Conservation (phyloP, 1,140 invertebrate genomes). For the Zaprionus camerounensis region DNA sequence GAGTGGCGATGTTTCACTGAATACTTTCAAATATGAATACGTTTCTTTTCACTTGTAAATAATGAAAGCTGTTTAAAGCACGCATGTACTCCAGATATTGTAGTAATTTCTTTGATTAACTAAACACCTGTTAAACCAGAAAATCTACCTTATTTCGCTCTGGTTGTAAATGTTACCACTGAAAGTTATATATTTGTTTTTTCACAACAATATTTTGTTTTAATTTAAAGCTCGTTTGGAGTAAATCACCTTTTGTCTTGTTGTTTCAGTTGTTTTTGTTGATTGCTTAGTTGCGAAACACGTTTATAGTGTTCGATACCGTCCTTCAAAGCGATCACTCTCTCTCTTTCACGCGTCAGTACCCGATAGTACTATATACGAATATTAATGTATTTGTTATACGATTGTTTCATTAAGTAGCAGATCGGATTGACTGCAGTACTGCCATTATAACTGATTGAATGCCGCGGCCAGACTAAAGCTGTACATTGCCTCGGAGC, state of each 20-base stretch:
- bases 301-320: constrained; percentile 48
- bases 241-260: constrained; percentile 59
- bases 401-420: constrained; percentile 20
- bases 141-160: neutral
- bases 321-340: constrained; percentile 24
- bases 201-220: constrained; percentile 7
- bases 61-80: neutral
- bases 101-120: neutral
- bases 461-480: constrained; percentile 55
- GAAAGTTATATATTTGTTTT: neutral
- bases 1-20: neutral
- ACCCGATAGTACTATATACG: constrained; percentile 15
- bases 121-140: neutral
- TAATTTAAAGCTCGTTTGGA: constrained; percentile 9
- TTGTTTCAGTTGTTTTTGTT: constrained; percentile 8
- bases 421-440: constrained; percentile 29
- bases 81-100: neutral
- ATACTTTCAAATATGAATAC: neutral
- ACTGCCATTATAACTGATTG: constrained; percentile 53
- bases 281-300: constrained; percentile 50
- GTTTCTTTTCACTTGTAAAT: neutral
- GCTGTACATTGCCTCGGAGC: constrained; percentile 8
- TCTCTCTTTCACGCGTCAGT: neutral
- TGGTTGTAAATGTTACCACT: neutral
- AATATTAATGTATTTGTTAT: neutral